Conservation (phyloP, 2,113 vertebrate species). For the Ochotona curzoniae region DNA sequence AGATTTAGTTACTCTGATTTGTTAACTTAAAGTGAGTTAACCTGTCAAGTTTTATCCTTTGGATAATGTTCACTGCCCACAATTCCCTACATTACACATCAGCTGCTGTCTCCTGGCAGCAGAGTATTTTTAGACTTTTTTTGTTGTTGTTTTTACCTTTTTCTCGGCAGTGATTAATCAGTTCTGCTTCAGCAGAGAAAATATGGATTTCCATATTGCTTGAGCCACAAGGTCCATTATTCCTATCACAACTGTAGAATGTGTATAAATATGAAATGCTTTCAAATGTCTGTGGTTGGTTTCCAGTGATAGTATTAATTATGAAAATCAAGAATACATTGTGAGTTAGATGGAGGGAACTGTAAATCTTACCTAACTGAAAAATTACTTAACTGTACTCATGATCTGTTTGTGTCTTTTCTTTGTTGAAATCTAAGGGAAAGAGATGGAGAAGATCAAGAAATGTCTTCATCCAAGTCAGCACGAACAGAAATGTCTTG, state of each 20-base stretch:
- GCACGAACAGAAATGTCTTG: slow-evolving; percentile 79
- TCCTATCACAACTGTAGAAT: not conserved
- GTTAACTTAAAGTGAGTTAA: not conserved
- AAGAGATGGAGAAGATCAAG: slow-evolving; percentile 83
- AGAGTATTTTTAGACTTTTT: slow-evolving; percentile 22
- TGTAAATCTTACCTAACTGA: slow-evolving; percentile 16
- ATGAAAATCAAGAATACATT: slow-evolving; percentile 29
- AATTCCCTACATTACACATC: not conserved
- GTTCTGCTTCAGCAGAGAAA: not conserved
- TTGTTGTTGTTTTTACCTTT: not conserved
- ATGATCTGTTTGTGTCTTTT: slow-evolving; percentile 36
- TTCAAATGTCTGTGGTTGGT: slow-evolving; percentile 15
- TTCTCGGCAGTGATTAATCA: not conserved
- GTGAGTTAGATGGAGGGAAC: not conserved
- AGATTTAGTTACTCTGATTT: not conserved
- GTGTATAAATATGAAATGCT: not conserved
- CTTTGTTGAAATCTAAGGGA: slow-evolving; percentile 83
- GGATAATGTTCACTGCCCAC: not conserved
- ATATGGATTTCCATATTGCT: not conserved
- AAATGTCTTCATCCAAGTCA: slow-evolving; percentile 80
- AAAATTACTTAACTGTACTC: not conserved
- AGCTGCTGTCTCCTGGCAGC: not conserved
- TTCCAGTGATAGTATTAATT: not conserved
- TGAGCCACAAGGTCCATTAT: not conserved
- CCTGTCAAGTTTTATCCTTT: not conserved